Base-by-base conservation (phyloP, 2,888 invertebrate genomes). In the Drosophila anceps region DNA sequence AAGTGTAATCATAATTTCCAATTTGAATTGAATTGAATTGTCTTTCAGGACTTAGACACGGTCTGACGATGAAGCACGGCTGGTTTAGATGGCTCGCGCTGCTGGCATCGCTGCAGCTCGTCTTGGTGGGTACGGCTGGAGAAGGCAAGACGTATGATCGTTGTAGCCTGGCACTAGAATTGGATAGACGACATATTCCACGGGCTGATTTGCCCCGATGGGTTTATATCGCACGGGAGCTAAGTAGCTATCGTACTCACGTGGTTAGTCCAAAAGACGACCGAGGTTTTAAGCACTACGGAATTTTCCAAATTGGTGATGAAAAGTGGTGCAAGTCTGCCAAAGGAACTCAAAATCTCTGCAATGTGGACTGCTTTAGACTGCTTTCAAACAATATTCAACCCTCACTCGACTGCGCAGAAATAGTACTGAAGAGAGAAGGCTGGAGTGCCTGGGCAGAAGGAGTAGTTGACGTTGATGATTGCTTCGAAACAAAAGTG, bases 161-260 rank as follows among this genome's bases (percentile, higher is more conserved):
- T 9, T 78, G 74, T 33, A 5, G n/a, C 9, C 18, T 79, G 46
- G 77, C 66, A 0, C 4, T 2, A 9, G 60, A 70, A 58, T 58
- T 79, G 74, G 4, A 61, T 29, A 0, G 0, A 54, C 18, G 60
- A 15, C 39, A 46, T 0, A 46, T 67, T 15, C 44, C 62, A 0
- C 43, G 60, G 0, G 0, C 1, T 0, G 43, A 79, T 0, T 7
- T 76, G 10, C 29, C 53, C 9, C 51, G 2, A 27, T 77, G 51
- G 46, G 60, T 37, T 0, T 53, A 12, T 24, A 63, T 77, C 46
- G 79, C 63, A 5, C 6, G 27, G 0, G 0, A 4, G 1, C 8
- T 46, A 5, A 69, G 50, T 44, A 0, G 9, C 1, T 69, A 13
- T 55, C 9, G 0, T 0, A 69, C 74, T 0, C 7, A 54, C 0